Evolutionary conservation across 2,888 invertebrate genomes (phyloP).

Genomic region (Coenonympha glycerion): DNA sequence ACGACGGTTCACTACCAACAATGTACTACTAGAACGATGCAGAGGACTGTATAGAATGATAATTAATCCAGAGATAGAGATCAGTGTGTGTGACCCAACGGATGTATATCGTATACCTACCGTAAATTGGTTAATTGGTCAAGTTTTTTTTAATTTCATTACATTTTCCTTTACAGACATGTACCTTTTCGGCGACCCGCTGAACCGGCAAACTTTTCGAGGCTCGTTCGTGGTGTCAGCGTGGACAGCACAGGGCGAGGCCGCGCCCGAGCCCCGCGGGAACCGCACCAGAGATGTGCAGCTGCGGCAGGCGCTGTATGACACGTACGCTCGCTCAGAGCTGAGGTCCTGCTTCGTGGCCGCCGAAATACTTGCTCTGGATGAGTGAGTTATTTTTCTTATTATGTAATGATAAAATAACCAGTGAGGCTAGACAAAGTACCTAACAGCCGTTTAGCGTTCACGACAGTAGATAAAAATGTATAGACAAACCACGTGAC

Average conservation of each 20-base stretch:
- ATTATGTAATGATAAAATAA: no score
- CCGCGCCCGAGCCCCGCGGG: slow-evolving; percentile 77
- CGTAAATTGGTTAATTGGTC: no score
- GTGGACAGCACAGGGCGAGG: slow-evolving; percentile 75
- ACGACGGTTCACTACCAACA: no score
- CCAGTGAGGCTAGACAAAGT: no score
- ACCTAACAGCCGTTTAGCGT: no score
- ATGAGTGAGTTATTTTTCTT: slow-evolving; percentile 79
- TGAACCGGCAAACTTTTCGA: slow-evolving; percentile 87
- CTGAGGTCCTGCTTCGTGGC: slow-evolving; percentile 84
- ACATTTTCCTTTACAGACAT: slow-evolving; percentile 77
- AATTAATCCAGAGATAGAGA: no score
- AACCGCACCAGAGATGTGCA: slow-evolving; percentile 84
- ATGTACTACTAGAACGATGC: no score
- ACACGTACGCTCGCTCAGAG: slow-evolving; percentile 83
- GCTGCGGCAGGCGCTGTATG: slow-evolving; percentile 84
- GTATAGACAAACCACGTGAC: no score
- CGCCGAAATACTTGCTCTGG: slow-evolving; percentile 88
- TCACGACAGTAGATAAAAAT: no score
- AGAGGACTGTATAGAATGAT: no score
- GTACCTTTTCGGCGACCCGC: slow-evolving; percentile 81
- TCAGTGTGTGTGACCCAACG: no score
- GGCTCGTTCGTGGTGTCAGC: slow-evolving; percentile 88
- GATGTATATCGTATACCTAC: no score
- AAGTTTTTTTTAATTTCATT: neutral